Conservation (phyloP, 2,113 vertebrate species). For the Hiodon tergisus region DNA sequence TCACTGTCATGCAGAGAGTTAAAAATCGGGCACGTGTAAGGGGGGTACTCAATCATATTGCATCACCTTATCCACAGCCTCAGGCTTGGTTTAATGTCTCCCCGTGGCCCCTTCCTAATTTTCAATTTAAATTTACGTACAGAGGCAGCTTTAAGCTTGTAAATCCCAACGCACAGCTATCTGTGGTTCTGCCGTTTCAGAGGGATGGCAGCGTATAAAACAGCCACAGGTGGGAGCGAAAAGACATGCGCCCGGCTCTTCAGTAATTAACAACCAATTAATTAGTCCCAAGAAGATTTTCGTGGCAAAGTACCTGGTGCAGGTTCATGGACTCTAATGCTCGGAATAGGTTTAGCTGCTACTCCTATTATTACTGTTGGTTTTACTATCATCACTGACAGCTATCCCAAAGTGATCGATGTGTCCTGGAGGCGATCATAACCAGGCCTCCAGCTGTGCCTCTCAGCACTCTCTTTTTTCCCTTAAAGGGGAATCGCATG, state of each 20-base stretch:
- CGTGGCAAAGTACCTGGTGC: too few relatives aligned
- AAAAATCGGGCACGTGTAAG: slow-evolving; percentile 12
- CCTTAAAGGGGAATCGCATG: not conserved
- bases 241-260: too few relatives aligned
- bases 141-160: not conserved
- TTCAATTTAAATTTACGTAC: not conserved
- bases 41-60: slow-evolving; percentile 18
- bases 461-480: not conserved
- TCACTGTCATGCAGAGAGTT: not conserved
- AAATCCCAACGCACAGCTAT: not conserved
- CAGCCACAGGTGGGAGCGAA: not conserved
- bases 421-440: not conserved
- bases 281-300: too few relatives aligned
- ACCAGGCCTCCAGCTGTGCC: not conserved
- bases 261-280: too few relatives aligned
- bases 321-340: too few relatives aligned
- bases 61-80: slow-evolving; percentile 15
- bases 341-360: not conserved
- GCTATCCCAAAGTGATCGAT: not conserved
- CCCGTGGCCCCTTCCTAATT: not conserved
- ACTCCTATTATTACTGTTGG: not conserved
- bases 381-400: not conserved
- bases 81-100: not conserved
- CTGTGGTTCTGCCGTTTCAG: not conserved
- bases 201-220: not conserved